Base-by-base conservation (phyloP, 2,797 vertebrate genomes). In the Gobio occitaniae region DNA sequence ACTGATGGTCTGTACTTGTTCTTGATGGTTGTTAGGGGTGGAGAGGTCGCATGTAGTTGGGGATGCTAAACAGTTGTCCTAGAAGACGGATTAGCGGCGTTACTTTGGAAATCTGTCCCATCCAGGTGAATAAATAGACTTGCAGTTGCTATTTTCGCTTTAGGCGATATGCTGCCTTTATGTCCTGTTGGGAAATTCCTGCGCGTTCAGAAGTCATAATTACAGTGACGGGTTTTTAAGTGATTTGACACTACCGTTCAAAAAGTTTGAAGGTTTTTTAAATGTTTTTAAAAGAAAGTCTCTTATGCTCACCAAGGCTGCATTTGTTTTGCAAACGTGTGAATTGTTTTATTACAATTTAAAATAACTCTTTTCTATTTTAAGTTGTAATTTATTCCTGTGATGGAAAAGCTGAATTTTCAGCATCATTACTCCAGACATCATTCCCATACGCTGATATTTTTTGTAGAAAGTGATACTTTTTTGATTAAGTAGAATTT, bases 61-160 rank as follows among this genome's bases (percentile, higher is more conserved):
- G 90, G 71, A 91, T 85, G 91, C 93, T 93, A 90, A 93, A 89
- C 87, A 75, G 89, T 90, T 90, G 86, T 88, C 44, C 52, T 79
- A 41, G 68, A 66, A 84, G 25, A 56, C 0, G 9, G 32, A 76
- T 68, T 65, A 41, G 16, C n/a, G 17, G 52, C 4, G 2, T 78
- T 79, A 80, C 1, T 72, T 82, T 48, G 16, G 16, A 61, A 17
- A 36, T 61, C 17, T 7, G 38, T n/a, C 63, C 44, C 8, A 21
- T 32, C 29, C 47, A 44, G 47, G 48, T 44, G 4, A 69, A 69
- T 10, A 29, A 52, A 54, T 72, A 10, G 19, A 32, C 11, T 19
- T 13, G 15, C 2, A 32, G 3, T 50, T 32, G 1, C 5, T 32
- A 8, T 81, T 52, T 71, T 71, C 0, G 9, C 12, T 63, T 82